Conservation (phyloP, 2,797 vertebrate species). For the Thalassophryne amazonica region DNA sequence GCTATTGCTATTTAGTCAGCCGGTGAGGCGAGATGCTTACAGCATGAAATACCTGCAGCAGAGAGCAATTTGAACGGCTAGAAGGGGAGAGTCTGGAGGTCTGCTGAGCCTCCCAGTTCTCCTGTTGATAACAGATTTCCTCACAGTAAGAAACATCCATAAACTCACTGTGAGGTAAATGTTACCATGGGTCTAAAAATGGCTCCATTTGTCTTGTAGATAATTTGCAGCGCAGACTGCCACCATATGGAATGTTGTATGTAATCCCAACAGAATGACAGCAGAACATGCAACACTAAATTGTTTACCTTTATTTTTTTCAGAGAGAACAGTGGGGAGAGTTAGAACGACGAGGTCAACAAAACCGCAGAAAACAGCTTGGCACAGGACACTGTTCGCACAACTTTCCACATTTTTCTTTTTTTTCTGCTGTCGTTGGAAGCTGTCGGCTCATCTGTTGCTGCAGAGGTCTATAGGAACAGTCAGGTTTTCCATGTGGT, state of each 20-base stretch:
- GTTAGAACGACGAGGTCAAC: constrained; percentile 11
- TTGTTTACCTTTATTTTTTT: constrained; percentile 16
- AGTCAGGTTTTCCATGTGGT: constrained; percentile 76
- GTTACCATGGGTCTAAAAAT: constrained; percentile 32
- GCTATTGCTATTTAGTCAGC: constrained; percentile 44
- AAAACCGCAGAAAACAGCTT: constrained; percentile 12
- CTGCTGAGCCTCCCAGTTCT: constrained; percentile 23
- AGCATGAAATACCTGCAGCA: constrained; percentile 34
- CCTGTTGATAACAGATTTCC: constrained; percentile 33
- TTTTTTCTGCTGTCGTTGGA: constrained; percentile 27
- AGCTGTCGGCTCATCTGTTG: constrained; percentile 58
- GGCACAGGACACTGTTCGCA: constrained; percentile 18
- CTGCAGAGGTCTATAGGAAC: constrained; percentile 57
- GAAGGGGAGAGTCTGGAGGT: constrained; percentile 12
- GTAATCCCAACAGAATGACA: constrained; percentile 3
- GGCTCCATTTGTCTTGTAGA: constrained; percentile 28
- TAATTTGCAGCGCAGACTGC: constrained; percentile 47
- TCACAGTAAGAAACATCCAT: constrained; percentile 22
- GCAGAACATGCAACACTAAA: constrained; percentile 23
- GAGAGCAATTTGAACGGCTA: constrained; percentile 11
- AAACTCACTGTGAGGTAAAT: constrained; percentile 32
- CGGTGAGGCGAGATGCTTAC: constrained; percentile 31
- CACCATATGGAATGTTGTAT: constrained; percentile 50
- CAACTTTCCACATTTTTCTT: constrained; percentile 49
- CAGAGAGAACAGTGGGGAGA: not conserved